Conservation (phyloP, 2,113 vertebrate genomes). For the Ranitomeya imitator region DNA sequence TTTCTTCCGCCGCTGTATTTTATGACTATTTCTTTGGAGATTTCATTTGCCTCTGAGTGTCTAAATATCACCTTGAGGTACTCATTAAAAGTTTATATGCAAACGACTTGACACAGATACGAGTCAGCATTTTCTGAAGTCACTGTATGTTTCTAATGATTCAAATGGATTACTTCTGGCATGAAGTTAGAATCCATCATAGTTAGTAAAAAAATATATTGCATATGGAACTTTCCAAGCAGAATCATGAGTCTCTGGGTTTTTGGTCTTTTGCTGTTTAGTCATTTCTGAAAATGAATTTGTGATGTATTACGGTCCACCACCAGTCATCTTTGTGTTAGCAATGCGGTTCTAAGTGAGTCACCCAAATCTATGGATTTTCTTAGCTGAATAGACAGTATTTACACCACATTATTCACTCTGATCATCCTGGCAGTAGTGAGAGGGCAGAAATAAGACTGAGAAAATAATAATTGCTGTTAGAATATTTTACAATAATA, state of each 20-base stretch:
- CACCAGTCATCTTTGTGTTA: not conserved
- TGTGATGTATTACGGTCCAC: not conserved
- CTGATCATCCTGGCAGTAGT: not conserved
- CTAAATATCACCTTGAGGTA: conserved; percentile 42
- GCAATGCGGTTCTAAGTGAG: not conserved
- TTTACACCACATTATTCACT: not conserved
- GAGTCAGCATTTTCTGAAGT: conserved; percentile 42
- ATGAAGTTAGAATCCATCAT: conserved; percentile 39
- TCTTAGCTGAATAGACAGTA: not conserved
- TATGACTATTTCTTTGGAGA: conserved; percentile 13
- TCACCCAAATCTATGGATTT: not conserved
- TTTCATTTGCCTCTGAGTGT: not conserved
- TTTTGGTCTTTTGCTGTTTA: conserved; percentile 14
- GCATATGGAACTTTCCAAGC: conserved; percentile 5
- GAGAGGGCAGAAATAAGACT: not conserved
- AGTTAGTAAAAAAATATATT: conserved; percentile 28
- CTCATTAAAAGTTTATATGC: conserved; percentile 49
- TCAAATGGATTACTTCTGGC: conserved; percentile 50
- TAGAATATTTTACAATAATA: too few species aligned
- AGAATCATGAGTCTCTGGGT: conserved; percentile 21
- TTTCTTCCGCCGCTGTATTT: not conserved
- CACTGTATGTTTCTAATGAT: conserved; percentile 44
- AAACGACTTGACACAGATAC: conserved; percentile 32
- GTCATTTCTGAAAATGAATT: not conserved
- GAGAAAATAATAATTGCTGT: not conserved